Conservation (phyloP, 1,140 invertebrate genomes). For the Conopomorpha cramerella region DNA sequence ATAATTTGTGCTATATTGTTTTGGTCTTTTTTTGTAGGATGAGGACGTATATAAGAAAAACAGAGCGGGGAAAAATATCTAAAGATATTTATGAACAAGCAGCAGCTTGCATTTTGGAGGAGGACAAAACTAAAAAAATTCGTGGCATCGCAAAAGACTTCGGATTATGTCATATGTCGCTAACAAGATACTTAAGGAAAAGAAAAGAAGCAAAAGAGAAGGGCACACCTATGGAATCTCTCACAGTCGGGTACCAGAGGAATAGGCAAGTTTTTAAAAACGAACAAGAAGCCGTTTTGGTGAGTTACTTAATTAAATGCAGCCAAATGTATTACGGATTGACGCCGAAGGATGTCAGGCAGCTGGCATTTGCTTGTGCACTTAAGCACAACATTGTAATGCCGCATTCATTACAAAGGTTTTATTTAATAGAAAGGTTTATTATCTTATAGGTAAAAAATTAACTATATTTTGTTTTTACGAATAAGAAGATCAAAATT, state of each 20-base stretch:
- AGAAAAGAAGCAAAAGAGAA: slow-evolving; percentile 7
- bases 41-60: slow-evolving; percentile 8
- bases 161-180: slow-evolving; percentile 7
- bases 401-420: slow-evolving; percentile 7
- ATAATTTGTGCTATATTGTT: slow-evolving; percentile 6
- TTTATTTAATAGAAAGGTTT: no score
- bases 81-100: slow-evolving; percentile 7
- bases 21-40: no score
- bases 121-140: no score
- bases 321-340: slow-evolving; percentile 9
- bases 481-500: no score
- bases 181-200: slow-evolving; percentile 8
- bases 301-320: slow-evolving; percentile 10
- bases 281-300: slow-evolving; percentile 7
- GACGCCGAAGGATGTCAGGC: slow-evolving; percentile 7
- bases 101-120: slow-evolving; percentile 7
- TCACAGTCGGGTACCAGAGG: slow-evolving; percentile 7
- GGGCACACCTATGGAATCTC: slow-evolving; percentile 4
- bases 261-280: slow-evolving; percentile 7
- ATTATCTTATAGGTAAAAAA: no score
- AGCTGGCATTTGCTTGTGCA: slow-evolving; percentile 10
- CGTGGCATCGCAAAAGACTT: slow-evolving; percentile 7
- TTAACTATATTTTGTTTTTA: no score
- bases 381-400: slow-evolving; percentile 10
- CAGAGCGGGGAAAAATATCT: slow-evolving; percentile 8